These are phyloP conservation scores for Seira sanloemensis DNA, from an alignment of 2,888 invertebrate genomes.

Conservation along the genomic window DNA sequence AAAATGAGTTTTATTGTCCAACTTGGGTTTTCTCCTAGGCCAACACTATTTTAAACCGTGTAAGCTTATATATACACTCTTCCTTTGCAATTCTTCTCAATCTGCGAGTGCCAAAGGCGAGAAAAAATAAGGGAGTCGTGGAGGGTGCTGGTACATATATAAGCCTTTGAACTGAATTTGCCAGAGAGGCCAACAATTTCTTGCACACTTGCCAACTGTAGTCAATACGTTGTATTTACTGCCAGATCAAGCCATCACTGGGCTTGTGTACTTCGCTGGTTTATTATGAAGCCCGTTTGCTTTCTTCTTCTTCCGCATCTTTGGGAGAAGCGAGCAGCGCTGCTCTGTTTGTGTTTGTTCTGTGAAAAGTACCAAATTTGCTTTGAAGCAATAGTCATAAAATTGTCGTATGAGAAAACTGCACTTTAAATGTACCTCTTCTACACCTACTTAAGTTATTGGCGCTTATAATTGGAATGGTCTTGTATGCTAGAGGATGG, in stretches of 20 bases:
- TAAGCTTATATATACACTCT: not conserved
- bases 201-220: constrained; percentile 35
- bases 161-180: not conserved
- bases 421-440: not conserved
- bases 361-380: not conserved
- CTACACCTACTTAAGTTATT: constrained; percentile 21
- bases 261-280: too few species aligned
- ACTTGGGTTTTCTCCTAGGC: not conserved
- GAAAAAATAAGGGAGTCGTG: constrained; percentile 26
- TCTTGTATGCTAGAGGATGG: constrained; percentile 7
- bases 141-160: constrained; percentile 2
- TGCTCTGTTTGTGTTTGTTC: not conserved
- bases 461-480: constrained; percentile 38
- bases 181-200: constrained; percentile 15
- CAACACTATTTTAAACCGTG: too few species aligned
- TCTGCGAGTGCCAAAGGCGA: constrained; percentile 43
- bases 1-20: not conserved
- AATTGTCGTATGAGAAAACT: not conserved
- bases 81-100: constrained; percentile 38
- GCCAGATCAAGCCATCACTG: not conserved
- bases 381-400: not conserved
- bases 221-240: constrained; percentile 26
- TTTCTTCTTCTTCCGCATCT: not conserved
- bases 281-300: too few species aligned
- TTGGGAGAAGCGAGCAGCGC: not conserved